Evolutionary conservation across 1,140 invertebrate genomes (phyloP).

Genomic region (Saccostrea glomerata): DNA sequence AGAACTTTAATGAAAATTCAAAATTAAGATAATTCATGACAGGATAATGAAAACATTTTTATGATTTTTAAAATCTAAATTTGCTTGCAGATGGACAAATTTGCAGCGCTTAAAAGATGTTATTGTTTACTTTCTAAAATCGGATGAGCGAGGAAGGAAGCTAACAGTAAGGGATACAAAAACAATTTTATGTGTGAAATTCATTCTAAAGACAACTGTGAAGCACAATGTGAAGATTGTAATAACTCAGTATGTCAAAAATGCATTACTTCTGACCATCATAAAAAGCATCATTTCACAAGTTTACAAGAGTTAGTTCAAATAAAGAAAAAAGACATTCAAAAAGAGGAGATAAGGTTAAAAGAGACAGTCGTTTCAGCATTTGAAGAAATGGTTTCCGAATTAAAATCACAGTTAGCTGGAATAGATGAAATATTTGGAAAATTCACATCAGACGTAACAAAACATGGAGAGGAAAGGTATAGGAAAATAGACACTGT

Average conservation of each 20-base stretch:
- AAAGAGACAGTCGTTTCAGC: neutral
- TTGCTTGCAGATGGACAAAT: no score
- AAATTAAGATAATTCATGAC: no score
- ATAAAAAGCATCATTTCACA: neutral
- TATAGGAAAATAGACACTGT: neutral
- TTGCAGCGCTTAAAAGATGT: no score
- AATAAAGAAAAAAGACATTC: neutral
- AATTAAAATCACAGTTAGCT: neutral
- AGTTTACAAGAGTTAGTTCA: neutral
- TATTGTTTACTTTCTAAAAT: no score
- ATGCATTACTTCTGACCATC: neutral
- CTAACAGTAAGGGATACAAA: no score
- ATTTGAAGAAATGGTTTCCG: neutral
- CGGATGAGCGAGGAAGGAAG: no score
- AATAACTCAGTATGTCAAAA: neutral
- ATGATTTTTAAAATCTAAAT: no score
- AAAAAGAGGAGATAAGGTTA: neutral
- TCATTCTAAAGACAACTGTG: neutral
- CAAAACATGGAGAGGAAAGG: neutral
- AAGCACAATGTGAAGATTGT: neutral
- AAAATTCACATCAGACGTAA: neutral
- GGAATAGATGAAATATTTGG: neutral
- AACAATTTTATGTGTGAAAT: no score
- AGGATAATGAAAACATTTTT: no score
- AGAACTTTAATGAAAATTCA: no score